Percentiles rank a stretch among this genome's conserved stretches.
Conservation (phyloP, 2,113 vertebrate genomes). For the Hydrochoerus hydrochaeris region DNA sequence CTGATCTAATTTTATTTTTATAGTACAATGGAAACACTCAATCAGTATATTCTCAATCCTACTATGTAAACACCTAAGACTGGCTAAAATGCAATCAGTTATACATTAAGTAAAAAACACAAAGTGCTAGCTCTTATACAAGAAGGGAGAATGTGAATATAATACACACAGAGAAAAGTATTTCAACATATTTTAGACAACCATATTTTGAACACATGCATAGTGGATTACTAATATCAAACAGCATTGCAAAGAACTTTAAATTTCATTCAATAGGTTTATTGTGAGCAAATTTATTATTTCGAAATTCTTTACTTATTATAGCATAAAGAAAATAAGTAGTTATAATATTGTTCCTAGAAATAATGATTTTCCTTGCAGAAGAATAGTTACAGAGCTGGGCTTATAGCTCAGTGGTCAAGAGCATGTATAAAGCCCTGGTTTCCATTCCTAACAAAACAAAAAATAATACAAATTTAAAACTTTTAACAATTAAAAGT, state of each 20-base stretch:
- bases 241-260: neutral
- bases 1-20: neutral
- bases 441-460: neutral
- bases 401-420: neutral
- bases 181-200: conserved; percentile 12
- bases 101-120: neutral
- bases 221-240: neutral
- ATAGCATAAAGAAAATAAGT: neutral
- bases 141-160: neutral
- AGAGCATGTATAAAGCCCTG: neutral
- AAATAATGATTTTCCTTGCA: conserved; percentile 15
- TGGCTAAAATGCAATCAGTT: neutral
- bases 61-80: neutral
- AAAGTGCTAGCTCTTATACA: neutral
- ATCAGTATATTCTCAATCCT: neutral
- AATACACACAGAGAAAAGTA: neutral
- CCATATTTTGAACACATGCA: neutral
- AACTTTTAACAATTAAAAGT: neutral
- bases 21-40: conserved; percentile 2
- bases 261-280: conserved; percentile 5
- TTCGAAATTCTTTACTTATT: conserved; percentile 7
- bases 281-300: neutral
- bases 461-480: neutral
- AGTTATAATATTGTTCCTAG: neutral
- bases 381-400: neutral